Conservation (phyloP, 2,888 invertebrate genomes). For the Crocallis elinguaria region DNA sequence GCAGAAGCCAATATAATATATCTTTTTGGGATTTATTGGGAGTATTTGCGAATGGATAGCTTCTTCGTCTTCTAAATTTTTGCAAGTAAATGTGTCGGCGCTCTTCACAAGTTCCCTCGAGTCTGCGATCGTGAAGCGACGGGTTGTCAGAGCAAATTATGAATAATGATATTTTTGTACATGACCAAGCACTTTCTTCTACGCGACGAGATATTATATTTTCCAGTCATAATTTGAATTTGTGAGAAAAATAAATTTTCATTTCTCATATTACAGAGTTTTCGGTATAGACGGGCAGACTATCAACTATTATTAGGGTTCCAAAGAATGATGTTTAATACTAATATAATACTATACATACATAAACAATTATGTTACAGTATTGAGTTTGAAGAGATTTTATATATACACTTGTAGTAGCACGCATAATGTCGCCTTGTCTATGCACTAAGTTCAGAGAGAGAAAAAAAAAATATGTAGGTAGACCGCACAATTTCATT, state of each 20-base stretch:
- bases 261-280: conserved; percentile 3
- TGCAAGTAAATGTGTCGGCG: conserved; percentile 33
- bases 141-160: conserved; percentile 52
- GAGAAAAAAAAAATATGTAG: too few species aligned
- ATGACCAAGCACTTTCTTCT: conserved; percentile 39
- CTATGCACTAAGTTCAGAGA: too few species aligned
- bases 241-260: conserved; percentile 13
- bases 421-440: too few species aligned
- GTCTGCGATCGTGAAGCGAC: conserved; percentile 40
- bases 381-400: too few species aligned
- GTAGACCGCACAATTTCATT: too few species aligned
- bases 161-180: conserved; percentile 48
- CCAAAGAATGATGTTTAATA: too few species aligned
- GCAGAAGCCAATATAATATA: too few species aligned
- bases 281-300: not conserved
- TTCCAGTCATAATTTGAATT: conserved; percentile 23
- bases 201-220: conserved; percentile 19
- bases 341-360: too few species aligned
- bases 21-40: conserved; percentile 23
- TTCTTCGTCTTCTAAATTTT: conserved; percentile 2
- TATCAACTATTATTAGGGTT: too few species aligned
- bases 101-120: conserved; percentile 34
- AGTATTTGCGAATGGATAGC: conserved; percentile 17
- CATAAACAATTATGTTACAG: too few species aligned
- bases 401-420: too few species aligned